These are phyloP conservation scores for Campoletis sonorensis DNA, from an alignment of 1,140 invertebrate genomes.

Conservation along the genomic window DNA sequence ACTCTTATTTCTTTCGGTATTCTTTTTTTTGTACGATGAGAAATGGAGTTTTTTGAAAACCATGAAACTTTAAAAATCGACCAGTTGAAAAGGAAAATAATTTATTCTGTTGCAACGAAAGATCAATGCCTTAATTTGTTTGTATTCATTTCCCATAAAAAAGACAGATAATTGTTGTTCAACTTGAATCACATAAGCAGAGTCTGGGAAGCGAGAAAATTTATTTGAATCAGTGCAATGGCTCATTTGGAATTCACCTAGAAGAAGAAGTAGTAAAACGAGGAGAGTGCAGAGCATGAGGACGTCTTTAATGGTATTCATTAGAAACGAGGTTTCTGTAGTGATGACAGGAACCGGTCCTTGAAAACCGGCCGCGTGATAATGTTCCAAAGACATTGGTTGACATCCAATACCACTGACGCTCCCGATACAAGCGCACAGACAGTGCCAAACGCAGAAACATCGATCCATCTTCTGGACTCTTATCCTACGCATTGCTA, in stretches of 20 bases:
- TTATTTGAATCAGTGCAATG: background rate
- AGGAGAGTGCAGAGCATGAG: constrained; percentile 44
- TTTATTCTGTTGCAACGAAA: too few species aligned
- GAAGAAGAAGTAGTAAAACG: constrained; percentile 51
- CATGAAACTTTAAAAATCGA: too few species aligned
- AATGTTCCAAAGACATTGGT: constrained; percentile 68
- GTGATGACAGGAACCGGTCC: constrained; percentile 68
- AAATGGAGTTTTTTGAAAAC: too few species aligned
- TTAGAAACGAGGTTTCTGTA: constrained; percentile 26
- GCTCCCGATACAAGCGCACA: constrained; percentile 69
- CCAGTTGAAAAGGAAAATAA: too few species aligned
- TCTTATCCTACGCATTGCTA: constrained; percentile 70
- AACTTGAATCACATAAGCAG: too few species aligned
- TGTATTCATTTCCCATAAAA: too few species aligned
- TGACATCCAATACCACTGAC: constrained; percentile 64
- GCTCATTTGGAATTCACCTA: constrained; percentile 51
- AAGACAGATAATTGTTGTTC: too few species aligned
- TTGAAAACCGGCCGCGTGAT: constrained; percentile 74
- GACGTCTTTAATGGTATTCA: constrained; percentile 36
- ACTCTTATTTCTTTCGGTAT: background rate
- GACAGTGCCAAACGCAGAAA: constrained; percentile 74
- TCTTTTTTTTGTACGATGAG: too few species aligned
- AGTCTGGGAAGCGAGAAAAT: background rate
- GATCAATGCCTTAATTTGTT: too few species aligned
- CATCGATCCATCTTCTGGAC: constrained; percentile 72